Base-by-base conservation (phyloP, 2,888 invertebrate genomes). In the Cinara cedri region DNA sequence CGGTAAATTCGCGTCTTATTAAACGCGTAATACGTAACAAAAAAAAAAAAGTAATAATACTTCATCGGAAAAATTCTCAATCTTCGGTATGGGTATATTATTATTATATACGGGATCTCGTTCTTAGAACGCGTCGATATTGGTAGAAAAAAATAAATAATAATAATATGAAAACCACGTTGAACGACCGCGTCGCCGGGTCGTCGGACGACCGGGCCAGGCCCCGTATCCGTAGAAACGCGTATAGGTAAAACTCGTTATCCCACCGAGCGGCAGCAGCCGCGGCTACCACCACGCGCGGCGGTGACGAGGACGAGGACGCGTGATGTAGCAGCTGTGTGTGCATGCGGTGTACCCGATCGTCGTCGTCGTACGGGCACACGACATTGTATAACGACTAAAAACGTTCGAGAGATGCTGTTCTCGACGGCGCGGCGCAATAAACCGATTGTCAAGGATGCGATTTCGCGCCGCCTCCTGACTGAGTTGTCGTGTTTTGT, bases 361-460 rank as follows among this genome's bases (percentile, higher is more conserved):
- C 24, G 49, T 24, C 24, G 11, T 3, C 10, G 14, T 34, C 34
- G 34, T 34, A 34, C 34, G 34, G 34, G 34, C 34, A 34, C 34
- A 34, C 34, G 34, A 34, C 34, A 34, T 4, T 34, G 34, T 34
- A n/a, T n/a, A 34, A 34, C 34, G 34, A 34, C 34, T 34, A 34
- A 34, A 34, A 34, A 34, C 34, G 34, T 34, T 34, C 34, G 6
- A 34, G 34, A 34, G 34, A 34, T 34, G 34, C 34, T 34, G 34
- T 34, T 14, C 13, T 1, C 16, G 9, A 57, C 24, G 51, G 42
- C 51, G 51, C 74, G 63, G 51, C 74, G 63, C 63, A 62, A 62
- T 72, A 62, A 72, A 72, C 74, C 63, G 54, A 74, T 54, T 54
- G 74, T 21, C 63, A 54, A 74, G 62, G 63, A 74, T 54, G 74